A percentile compares a stretch with the other conserved stretches of the same genome.
Evolutionary conservation across 1,140 invertebrate genomes (phyloP).

Genomic region (Bombus balteatus): DNA sequence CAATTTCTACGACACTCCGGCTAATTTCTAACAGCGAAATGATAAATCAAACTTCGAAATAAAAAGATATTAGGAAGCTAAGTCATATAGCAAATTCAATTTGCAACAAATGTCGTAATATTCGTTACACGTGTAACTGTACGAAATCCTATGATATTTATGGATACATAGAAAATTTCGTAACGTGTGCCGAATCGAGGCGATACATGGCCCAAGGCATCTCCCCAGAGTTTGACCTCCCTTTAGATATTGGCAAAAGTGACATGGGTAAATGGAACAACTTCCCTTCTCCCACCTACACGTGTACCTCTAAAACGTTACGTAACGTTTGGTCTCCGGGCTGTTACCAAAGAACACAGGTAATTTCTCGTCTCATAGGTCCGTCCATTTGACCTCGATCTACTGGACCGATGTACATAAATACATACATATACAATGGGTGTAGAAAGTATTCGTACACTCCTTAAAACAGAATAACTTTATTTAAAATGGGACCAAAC

Average conservation of each 20-base stretch:
- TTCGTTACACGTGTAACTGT: not conserved
- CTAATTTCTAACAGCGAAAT: not conserved
- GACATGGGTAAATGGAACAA: not conserved
- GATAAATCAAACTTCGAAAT: not conserved
- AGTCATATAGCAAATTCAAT: not conserved
- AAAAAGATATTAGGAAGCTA: too few relatives aligned
- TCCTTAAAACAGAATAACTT: too few relatives aligned
- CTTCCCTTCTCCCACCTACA: slow-evolving; percentile 2
- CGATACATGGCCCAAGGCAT: not conserved
- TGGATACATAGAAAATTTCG: not conserved
- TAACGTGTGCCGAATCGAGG: not conserved
- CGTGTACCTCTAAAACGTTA: not conserved
- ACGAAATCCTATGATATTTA: not conserved
- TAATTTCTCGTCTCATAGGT: not conserved
- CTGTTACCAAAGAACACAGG: not conserved
- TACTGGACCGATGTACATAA: not conserved
- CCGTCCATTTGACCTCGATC: not conserved
- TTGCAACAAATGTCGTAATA: not conserved
- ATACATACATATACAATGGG: not conserved
- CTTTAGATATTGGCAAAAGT: slow-evolving; percentile 1
- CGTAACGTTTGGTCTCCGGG: not conserved
- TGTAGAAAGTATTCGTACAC: too few relatives aligned
- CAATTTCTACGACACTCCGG: too few relatives aligned
- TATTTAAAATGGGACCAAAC: too few relatives aligned
- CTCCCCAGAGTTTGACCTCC: not conserved